Evolutionary conservation across 2,888 invertebrate species (phyloP), one percentile per base, ranked within the genome.

Genomic region (Pimpla rufipes): DNA sequence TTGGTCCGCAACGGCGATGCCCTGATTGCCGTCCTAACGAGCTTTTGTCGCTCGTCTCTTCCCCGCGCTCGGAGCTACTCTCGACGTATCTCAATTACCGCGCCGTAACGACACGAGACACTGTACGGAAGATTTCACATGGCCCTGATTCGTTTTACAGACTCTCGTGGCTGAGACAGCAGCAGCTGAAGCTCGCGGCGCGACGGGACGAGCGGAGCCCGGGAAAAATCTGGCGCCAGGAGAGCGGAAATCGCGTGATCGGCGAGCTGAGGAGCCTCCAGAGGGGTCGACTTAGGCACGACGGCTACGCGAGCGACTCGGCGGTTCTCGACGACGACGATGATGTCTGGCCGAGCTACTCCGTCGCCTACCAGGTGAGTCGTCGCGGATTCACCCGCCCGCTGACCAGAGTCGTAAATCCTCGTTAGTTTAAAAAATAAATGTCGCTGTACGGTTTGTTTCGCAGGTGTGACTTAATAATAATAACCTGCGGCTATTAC

Each of bases 141-240:
- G 47, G 1, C 29, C 16, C 42, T 57, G 57, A 64, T 59, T 80
- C 85, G 77, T 87, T 82, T 11, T n/a, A n/a, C 85, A 93, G 93
- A 80, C 88, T 92, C 81, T 92, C 97, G 76, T 97, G 97, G 97
- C 94, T 97, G 84, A 97, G 97, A 93, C 95, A 96, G 86, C 97
- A 97, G 91, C 97, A 97, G 91, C 95, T 97, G 92, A 97, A 97
- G 92, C 94, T 97, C 62, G 95, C 97, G 67, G 97, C 97, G 88
- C 95, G 96, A 87, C 95, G 96, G 88, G 97, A 97, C 91, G 96
- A 96, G 82, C 88, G 90, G 29, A 92, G 91, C 76, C 93, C 93
- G 2, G 88, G 90, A n/a, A 92, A 89, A 85, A 95, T 96, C 91
- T 95, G 96, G 92, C 94, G 96, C 84, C 96, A 96, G 90, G 96